Evolutionary conservation across 2,888 invertebrate genomes (phyloP).

Genomic region (Marronus borbonicus): DNA sequence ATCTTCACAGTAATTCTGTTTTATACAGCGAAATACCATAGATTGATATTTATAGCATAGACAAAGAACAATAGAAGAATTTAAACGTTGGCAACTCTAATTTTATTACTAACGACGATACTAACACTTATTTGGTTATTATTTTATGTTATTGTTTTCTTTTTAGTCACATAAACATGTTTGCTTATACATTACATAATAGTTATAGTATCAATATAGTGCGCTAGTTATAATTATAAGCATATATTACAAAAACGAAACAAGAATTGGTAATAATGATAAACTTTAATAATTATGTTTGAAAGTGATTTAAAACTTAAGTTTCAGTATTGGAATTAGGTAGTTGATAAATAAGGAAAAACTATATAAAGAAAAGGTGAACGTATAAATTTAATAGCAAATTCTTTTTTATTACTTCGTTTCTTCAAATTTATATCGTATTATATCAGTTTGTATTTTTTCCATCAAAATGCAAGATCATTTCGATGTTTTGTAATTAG

Average conservation of each 20-base stretch:
- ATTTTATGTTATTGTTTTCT: constrained; percentile 24
- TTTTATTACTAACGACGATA: constrained; percentile 19
- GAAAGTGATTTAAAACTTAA: constrained; percentile 49
- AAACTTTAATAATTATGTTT: constrained; percentile 48
- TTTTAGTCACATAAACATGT: constrained; percentile 39
- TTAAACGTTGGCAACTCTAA: constrained; percentile 28
- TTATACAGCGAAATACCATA: too few relatives aligned
- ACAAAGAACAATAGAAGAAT: too few relatives aligned
- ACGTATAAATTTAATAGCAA: constrained; percentile 30
- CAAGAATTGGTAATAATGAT: constrained; percentile 41
- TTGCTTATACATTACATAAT: constrained; percentile 33
- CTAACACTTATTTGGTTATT: constrained; percentile 34
- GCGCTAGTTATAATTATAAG: constrained; percentile 36
- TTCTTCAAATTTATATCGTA: constrained; percentile 21
- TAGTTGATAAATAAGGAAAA: constrained; percentile 16
- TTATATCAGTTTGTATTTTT: constrained; percentile 25
- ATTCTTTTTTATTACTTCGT: constrained; percentile 17
- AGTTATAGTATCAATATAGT: constrained; percentile 38
- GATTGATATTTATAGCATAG: too few relatives aligned
- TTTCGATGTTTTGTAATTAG: constrained; percentile 36
- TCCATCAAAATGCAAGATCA: constrained; percentile 4
- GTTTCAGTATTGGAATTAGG: constrained; percentile 40
- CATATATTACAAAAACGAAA: constrained; percentile 6
- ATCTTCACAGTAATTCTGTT: too few relatives aligned
- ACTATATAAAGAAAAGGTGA: constrained; percentile 11